These are phyloP conservation scores for Drosophila tani DNA, from an alignment of 1,140 invertebrate genomes.

Conservation along the genomic window DNA sequence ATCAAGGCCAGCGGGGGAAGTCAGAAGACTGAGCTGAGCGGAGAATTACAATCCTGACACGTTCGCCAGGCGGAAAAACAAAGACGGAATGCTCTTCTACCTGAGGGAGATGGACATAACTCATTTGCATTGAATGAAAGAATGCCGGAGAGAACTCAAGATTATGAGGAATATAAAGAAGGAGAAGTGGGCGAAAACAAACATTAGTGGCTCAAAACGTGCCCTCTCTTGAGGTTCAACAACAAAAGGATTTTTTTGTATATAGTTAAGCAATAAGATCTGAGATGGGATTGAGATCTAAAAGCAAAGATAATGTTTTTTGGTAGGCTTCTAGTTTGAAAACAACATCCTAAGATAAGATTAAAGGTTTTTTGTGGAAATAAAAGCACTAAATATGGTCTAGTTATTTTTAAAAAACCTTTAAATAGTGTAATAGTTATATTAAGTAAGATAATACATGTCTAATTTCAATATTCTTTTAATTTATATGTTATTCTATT, in stretches of 20 bases:
- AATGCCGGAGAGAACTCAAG: conserved; percentile 2
- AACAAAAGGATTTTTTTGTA: conserved; percentile 3
- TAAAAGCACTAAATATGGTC: neutral
- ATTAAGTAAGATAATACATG: no score
- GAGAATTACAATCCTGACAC: conserved; percentile 49
- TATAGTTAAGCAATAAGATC: neutral
- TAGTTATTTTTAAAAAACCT: neutral
- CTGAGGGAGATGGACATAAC: conserved; percentile 46
- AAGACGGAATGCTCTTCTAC: conserved; percentile 36
- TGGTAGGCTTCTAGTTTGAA: no score
- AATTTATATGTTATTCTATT: no score
- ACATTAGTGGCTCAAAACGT: conserved; percentile 19
- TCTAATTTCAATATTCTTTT: no score
- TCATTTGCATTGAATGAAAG: conserved; percentile 48
- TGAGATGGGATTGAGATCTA: neutral
- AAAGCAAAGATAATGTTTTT: neutral
- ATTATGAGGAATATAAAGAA: neutral
- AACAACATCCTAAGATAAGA: neutral
- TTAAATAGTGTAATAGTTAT: no score
- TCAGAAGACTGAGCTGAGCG: neutral
- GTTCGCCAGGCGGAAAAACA: conserved; percentile 43
- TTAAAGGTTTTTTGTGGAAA: neutral
- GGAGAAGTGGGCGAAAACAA: conserved; percentile 4
- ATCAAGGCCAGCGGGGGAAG: conserved; percentile 55
- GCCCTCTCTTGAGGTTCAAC: neutral